These are phyloP conservation scores for Agrotis exclamationis DNA, from an alignment of 2,888 invertebrate genomes.

Conservation along the genomic window DNA sequence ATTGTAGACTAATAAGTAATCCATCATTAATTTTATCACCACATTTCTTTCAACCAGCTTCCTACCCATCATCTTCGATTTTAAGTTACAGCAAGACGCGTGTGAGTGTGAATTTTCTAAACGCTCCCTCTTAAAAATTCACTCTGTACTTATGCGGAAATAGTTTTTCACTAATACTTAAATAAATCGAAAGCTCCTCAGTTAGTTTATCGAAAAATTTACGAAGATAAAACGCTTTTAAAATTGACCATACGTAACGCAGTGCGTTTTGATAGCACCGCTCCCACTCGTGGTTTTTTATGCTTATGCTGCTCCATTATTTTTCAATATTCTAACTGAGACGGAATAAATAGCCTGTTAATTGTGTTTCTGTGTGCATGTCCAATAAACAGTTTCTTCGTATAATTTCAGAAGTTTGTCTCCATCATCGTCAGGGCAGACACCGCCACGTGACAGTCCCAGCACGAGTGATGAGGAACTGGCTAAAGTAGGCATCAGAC, in stretches of 20 bases:
- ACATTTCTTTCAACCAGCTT: neutral
- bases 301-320: too few relatives aligned
- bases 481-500: conserved; percentile 88
- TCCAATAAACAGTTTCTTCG: neutral
- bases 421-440: conserved; percentile 82
- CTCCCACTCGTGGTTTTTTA: too few relatives aligned
- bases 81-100: neutral
- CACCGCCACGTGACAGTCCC: conserved; percentile 63
- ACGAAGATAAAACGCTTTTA: too few relatives aligned
- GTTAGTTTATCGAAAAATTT: too few relatives aligned
- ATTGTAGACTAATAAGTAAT: neutral
- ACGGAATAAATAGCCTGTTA: too few relatives aligned
- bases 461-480: conserved; percentile 60
- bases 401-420: conserved; percentile 44
- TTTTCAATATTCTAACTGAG: too few relatives aligned
- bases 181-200: too few relatives aligned
- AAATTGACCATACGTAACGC: too few relatives aligned
- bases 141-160: neutral
- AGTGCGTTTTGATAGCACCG: too few relatives aligned
- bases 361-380: neutral
- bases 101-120: too few relatives aligned
- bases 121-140: too few relatives aligned
- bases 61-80: neutral
- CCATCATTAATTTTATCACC: neutral
- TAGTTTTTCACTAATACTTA: neutral